Evolutionary conservation across 2,797 vertebrate genomes (phyloP).

Genomic region (Macrochelys suwanniensis): DNA sequence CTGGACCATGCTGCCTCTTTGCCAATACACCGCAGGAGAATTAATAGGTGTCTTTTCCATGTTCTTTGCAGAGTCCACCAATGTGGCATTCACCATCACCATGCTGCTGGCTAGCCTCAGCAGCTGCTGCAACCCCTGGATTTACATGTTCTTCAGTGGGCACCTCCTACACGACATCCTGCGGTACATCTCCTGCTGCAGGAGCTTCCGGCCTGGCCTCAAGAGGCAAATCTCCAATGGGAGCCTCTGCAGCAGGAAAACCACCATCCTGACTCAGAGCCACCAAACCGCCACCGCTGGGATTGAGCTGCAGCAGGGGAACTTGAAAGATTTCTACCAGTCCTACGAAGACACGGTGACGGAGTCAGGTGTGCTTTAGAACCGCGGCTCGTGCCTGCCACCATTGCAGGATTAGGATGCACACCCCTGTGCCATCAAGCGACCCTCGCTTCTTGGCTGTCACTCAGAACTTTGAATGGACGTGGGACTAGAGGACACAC

Average conservation of each 20-base stretch:
- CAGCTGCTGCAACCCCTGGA: slow-evolving; percentile 89
- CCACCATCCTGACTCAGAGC: slow-evolving; percentile 77
- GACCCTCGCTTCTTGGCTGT: too few relatives aligned
- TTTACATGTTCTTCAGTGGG: slow-evolving; percentile 86
- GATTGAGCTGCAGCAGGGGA: background rate
- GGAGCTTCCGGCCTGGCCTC: background rate
- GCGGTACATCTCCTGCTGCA: slow-evolving; percentile 51
- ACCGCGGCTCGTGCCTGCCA: fast-evolving
- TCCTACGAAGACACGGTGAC: slow-evolving; percentile 44
- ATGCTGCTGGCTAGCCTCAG: slow-evolving; percentile 87
- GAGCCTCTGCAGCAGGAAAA: slow-evolving; percentile 79
- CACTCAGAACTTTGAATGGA: background rate
- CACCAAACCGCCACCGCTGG: background rate
- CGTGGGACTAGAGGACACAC: background rate
- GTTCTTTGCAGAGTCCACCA: slow-evolving; percentile 78
- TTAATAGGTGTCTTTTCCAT: background rate
- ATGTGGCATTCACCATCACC: slow-evolving; percentile 84
- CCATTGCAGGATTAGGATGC: background rate
- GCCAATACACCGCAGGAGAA: background rate
- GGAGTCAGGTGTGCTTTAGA: slow-evolving; percentile 68
- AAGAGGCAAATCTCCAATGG: slow-evolving; percentile 69
- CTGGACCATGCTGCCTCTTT: background rate
- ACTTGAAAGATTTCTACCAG: slow-evolving; percentile 6
- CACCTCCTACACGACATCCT: slow-evolving; percentile 68
- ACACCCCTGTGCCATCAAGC: fast-evolving